A percentile compares a stretch with the other conserved stretches of the same genome.
Conservation (phyloP, 1,140 invertebrate genomes). For the Littorina saxatilis region DNA sequence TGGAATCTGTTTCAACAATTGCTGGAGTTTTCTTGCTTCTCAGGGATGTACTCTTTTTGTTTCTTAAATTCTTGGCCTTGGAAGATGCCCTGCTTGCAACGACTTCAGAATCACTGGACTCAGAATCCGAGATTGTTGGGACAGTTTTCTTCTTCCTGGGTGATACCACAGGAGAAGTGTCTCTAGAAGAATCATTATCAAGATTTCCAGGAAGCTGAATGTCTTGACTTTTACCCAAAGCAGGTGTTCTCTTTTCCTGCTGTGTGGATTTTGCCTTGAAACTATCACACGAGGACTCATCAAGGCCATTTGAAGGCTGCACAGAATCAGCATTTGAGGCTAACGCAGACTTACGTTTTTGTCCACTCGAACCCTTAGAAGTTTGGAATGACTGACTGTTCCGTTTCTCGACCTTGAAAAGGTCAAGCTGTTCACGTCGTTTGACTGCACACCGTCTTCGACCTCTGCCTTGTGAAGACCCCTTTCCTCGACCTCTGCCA, state of each 20-base stretch:
- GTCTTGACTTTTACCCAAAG: not conserved
- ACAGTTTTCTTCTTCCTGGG: not conserved
- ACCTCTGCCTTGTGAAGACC: not conserved
- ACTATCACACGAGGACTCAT: no score
- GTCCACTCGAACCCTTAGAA: no score
- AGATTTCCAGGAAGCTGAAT: not conserved
- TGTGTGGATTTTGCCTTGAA: no score
- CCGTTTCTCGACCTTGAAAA: not conserved
- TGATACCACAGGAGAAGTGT: not conserved
- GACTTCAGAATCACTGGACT: not conserved
- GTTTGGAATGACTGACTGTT: no score
- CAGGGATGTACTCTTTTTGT: not conserved
- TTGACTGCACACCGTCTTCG: not conserved
- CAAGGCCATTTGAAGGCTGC: no score
- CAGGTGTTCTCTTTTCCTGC: no score
- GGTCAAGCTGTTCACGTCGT: constrained; percentile 4
- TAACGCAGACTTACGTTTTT: no score
- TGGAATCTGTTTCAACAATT: not conserved
- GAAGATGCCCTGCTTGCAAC: not conserved
- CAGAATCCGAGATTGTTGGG: not conserved
- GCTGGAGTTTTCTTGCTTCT: not conserved
- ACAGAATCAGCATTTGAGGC: no score
- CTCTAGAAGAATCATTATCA: not conserved
- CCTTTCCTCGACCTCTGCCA: not conserved
- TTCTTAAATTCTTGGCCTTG: no score